Base-by-base conservation (phyloP, 2,888 invertebrate genomes). In the Pyrocoelia pectoralis region DNA sequence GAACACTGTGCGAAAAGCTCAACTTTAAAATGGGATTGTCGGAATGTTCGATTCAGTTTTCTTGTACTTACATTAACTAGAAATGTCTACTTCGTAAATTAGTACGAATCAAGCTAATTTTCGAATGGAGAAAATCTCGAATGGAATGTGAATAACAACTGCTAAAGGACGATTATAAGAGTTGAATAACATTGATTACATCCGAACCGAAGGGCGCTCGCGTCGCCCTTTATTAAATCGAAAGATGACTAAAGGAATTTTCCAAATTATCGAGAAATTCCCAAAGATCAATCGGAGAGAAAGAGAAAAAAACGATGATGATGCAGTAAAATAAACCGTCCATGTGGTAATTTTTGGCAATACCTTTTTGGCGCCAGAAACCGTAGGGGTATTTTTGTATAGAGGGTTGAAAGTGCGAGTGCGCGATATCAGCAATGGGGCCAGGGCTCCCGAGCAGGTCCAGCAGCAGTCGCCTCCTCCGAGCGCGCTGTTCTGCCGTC, bases 401-500 rank as follows among this genome's bases (percentile, higher is more conserved):
- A 33, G 56, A 15, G 33, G 57, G 58, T 41, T 51, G 56, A 46
- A 41, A 68, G 57, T 72, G 70, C 72, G 72, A 66, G 66, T 71
- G 71, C 72, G 71, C 72, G 61, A 57, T 64, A 55, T 63, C 57
- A 63, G 65, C 53, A 59, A 58, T 52, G 54, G 65, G 58, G 61
- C 64, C 65, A 66, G 71, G 71, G 61, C 63, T 71, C 64, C 69
- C 66, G 33, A 65, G 68, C 70, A 61, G 68, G 68, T 67, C 72
- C 73, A 71, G 72, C 59, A 24, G 24, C 33, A 65, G 65, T 65
- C 65, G 60, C 65, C 57, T 56, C 61, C 48, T 60, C 60, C 56
- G 60, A 64, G 60, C 64, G 60, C 64, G 64, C 56, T 64, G 59
- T 60, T 64, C 60, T 64, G 60, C 64, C 64, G 59, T 64, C 60